A percentile compares a stretch with the other conserved stretches of the same genome.
These are phyloP conservation scores for Liposcelis brunnea DNA, from an alignment of 2,888 invertebrate genomes.

Conservation along the genomic window DNA sequence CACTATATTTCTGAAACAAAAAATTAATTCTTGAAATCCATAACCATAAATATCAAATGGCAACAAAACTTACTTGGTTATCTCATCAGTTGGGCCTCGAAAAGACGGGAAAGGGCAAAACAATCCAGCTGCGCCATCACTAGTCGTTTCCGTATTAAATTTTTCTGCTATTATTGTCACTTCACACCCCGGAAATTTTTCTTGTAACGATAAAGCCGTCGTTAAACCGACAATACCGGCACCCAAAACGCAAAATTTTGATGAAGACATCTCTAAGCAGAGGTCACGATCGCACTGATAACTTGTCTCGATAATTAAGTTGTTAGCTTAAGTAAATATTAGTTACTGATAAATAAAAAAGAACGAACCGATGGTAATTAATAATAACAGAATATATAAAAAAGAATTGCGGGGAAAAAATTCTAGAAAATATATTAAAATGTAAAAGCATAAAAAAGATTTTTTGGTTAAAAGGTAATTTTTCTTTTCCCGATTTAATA, in stretches of 20 bases:
- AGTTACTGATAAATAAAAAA: no score
- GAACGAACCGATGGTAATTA: no score
- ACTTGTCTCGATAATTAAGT: no score
- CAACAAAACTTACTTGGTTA: constrained; percentile 31
- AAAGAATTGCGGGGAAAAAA: no score
- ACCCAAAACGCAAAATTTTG: constrained; percentile 37
- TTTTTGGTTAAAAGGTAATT: no score
- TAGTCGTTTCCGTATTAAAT: constrained; percentile 54
- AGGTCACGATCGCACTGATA: no score
- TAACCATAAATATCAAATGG: constrained; percentile 1
- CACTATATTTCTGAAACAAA: constrained; percentile 43
- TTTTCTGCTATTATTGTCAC: constrained; percentile 48
- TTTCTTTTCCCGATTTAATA: no score
- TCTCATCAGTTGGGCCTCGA: constrained; percentile 33
- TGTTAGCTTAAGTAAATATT: no score
- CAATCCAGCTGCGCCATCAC: constrained; percentile 59
- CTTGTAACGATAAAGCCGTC: constrained; percentile 47
- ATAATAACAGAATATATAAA: no score
- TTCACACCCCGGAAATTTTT: constrained; percentile 32
- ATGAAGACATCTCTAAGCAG: no score
- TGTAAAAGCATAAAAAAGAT: no score
- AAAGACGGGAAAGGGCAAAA: constrained; percentile 49
- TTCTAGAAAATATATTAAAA: no score
- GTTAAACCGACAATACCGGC: constrained; percentile 57
- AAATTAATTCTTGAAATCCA: constrained; percentile 2